Evolutionary conservation across 1,140 invertebrate species (phyloP).

Genomic region (Papilio polytes): DNA sequence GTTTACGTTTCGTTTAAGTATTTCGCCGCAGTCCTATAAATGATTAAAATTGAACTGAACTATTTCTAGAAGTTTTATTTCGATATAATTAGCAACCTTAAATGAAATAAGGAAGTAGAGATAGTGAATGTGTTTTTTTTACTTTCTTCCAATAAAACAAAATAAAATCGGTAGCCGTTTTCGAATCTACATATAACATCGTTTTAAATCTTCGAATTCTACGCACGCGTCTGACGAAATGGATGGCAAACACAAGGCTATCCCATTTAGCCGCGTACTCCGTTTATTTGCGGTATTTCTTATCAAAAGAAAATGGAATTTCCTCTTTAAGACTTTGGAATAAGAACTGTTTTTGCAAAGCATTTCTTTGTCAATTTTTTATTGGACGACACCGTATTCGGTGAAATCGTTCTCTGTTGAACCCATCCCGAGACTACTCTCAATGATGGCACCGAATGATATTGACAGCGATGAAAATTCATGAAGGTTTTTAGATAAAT

Average conservation of each 20-base stretch:
- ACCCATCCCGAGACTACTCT: conserved; percentile 34
- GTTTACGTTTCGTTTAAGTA: no score
- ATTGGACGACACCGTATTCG: conserved; percentile 26
- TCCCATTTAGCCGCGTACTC: conserved; percentile 30
- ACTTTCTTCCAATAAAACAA: conserved; percentile 3
- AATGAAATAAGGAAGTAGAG: not conserved
- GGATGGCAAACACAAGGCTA: conserved; percentile 40
- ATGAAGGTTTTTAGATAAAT: conserved; percentile 38
- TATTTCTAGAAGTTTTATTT: no score
- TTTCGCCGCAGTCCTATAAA: no score
- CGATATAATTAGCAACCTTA: no score
- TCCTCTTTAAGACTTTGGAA: not conserved
- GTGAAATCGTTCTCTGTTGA: conserved; percentile 35
- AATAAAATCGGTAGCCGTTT: conserved; percentile 14
- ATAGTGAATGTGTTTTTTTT: not conserved
- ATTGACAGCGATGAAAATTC: conserved; percentile 36
- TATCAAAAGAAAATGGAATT: not conserved
- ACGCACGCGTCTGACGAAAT: conserved; percentile 37
- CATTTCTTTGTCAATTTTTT: conserved; percentile 8
- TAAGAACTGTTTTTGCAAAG: not conserved
- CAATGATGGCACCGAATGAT: conserved; percentile 30
- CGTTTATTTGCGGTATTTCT: conserved; percentile 33
- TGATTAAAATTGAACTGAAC: no score
- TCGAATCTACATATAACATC: conserved; percentile 34
- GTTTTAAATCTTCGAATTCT: conserved; percentile 39